Conservation (phyloP, 2,797 vertebrate species). For the Varecia variegata region DNA sequence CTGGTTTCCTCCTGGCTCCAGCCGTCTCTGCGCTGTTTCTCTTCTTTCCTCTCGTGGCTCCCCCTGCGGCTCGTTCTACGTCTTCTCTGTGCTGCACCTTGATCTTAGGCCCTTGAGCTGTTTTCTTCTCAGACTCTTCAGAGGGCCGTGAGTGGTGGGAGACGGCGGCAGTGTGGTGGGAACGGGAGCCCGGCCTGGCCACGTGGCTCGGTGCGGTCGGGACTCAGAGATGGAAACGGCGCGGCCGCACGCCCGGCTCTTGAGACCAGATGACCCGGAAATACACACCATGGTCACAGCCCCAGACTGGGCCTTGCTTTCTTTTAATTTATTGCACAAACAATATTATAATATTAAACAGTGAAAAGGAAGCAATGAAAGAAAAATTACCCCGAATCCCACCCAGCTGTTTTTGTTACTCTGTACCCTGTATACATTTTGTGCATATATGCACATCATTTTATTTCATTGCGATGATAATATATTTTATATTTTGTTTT, state of each 20-base stretch:
- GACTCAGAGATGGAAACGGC: too few species aligned
- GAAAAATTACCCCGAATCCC: not conserved
- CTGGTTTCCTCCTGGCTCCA: not conserved
- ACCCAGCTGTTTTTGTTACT: not conserved
- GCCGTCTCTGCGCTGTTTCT: not conserved
- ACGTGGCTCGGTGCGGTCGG: too few species aligned
- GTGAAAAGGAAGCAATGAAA: not conserved
- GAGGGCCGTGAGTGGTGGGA: not conserved
- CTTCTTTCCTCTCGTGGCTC: not conserved
- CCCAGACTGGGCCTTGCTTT: not conserved
- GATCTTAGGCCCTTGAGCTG: not conserved
- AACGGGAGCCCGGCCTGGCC: too few species aligned
- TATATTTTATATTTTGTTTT: not conserved
- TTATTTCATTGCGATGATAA: not conserved
- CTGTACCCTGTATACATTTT: not conserved
- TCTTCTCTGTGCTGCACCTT: not conserved
- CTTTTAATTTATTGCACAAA: not conserved
- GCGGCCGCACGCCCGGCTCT: accelerated
- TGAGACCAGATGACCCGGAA: too few species aligned
- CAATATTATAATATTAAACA: too few species aligned
- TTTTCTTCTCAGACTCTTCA: not conserved
- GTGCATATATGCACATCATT: not conserved
- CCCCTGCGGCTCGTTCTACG: too few species aligned
- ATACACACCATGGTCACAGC: accelerated
- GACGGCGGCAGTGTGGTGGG: not conserved